Conservation (phyloP, 2,888 invertebrate genomes). For the Lycocerus yunnanus region DNA sequence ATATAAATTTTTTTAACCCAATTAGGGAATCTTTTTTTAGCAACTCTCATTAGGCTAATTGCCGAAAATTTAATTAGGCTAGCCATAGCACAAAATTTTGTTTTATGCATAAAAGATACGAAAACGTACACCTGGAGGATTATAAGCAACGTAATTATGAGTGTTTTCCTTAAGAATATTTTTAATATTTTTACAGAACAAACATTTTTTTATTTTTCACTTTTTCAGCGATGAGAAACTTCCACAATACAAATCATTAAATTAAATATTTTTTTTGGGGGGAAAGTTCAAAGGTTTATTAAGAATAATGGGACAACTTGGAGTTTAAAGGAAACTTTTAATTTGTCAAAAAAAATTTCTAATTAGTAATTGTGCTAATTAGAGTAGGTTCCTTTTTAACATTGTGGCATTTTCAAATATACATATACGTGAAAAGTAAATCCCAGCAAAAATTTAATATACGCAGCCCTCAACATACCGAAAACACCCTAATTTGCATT, state of each 20-base stretch:
- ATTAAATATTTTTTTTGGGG: background rate
- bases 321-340: background rate
- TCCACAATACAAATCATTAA: background rate
- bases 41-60: slow-evolving; percentile 20
- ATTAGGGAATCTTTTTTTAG: slow-evolving; percentile 21
- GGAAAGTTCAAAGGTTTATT: background rate
- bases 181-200: background rate
- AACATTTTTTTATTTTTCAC: slow-evolving; percentile 1
- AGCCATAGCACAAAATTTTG: slow-evolving; percentile 8
- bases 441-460: slow-evolving; percentile 34
- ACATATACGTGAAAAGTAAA: slow-evolving; percentile 5
- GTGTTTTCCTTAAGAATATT: slow-evolving; percentile 1
- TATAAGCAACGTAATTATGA: slow-evolving; percentile 8
- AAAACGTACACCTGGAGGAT: slow-evolving; percentile 8
- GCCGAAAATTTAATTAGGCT: slow-evolving; percentile 20
- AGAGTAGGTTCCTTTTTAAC: background rate
- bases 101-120: slow-evolving; percentile 1
- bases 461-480: slow-evolving; percentile 33
- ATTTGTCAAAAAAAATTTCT: background rate
- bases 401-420: background rate
- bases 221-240: background rate
- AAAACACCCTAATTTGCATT: slow-evolving; percentile 39
- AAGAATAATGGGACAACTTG: background rate
- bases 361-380: background rate
- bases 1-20: slow-evolving; percentile 20